Conservation (phyloP, 2,113 vertebrate species). For the Thermophis baileyi region DNA sequence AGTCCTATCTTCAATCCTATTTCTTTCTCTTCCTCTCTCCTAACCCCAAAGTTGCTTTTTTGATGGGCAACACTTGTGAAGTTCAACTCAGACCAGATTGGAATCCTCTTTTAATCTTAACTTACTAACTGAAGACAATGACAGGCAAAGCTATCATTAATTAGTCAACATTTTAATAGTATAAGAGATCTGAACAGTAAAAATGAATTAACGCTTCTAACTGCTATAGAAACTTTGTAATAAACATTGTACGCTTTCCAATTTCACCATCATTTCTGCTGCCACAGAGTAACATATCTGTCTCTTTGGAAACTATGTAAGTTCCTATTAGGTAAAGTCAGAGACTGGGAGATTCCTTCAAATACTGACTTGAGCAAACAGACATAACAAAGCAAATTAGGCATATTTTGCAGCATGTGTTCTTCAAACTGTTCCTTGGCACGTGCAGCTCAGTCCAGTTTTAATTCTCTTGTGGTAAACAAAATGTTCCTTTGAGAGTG, state of each 20-base stretch:
- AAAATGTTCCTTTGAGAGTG: constrained; percentile 2
- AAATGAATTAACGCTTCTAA: background rate
- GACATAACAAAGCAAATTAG: constrained; percentile 12
- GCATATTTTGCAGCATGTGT: background rate
- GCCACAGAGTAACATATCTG: background rate
- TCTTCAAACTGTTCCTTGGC: constrained; percentile 1
- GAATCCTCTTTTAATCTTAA: background rate
- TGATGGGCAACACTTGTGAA: background rate
- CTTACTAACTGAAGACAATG: background rate
- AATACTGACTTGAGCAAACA: background rate
- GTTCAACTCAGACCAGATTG: background rate
- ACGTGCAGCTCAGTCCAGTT: background rate
- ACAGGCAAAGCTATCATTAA: background rate
- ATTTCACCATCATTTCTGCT: background rate
- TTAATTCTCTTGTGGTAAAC: background rate
- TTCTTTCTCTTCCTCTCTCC: background rate
- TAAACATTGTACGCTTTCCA: background rate
- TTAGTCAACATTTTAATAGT: background rate
- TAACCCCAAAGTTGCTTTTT: background rate
- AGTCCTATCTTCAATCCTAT: background rate
- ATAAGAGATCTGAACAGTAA: background rate
- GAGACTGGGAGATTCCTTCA: background rate
- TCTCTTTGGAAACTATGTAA: background rate
- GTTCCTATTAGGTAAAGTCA: background rate
- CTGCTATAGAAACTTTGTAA: background rate